phyloP scores from a whole-genome alignment of 2,888 invertebrate species.

The Morinoia aosen region DNA sequence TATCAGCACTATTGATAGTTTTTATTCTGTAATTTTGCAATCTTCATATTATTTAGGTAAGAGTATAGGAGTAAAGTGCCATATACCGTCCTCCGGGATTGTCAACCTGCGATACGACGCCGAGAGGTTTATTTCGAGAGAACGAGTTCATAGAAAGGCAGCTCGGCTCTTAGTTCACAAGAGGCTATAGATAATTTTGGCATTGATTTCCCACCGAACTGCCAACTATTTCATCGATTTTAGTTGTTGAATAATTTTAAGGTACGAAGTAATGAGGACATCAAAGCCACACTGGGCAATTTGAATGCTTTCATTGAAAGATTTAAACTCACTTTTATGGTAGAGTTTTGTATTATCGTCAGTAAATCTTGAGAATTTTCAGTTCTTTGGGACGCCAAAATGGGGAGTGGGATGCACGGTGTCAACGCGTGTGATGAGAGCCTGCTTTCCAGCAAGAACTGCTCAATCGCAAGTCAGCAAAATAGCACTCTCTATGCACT shows the following conservation, averaged over 20 bases:
- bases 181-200: slow-evolving; percentile 44
- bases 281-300: background rate
- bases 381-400: background rate
- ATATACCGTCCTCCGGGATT: background rate
- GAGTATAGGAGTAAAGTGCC: background rate
- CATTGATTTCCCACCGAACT: slow-evolving; percentile 45
- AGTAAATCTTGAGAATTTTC: too few relatives aligned
- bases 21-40: background rate
- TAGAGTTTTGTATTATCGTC: too few relatives aligned
- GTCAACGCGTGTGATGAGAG: background rate
- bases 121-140: background rate
- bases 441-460: too few relatives aligned
- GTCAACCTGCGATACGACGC: background rate
- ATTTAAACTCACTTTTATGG: too few relatives aligned
- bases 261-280: background rate
- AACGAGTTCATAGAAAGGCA: background rate
- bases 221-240: slow-evolving; percentile 20
- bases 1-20: background rate
- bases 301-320: background rate
- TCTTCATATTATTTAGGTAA: background rate
- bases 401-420: background rate
- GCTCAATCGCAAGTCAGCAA: too few relatives aligned
- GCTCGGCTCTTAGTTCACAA: background rate
- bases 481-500: too few relatives aligned
- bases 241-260: slow-evolving; percentile 40